Evolutionary conservation across 2,113 vertebrate species (phyloP).

Genomic region (Tachysurus fulvidraco): DNA sequence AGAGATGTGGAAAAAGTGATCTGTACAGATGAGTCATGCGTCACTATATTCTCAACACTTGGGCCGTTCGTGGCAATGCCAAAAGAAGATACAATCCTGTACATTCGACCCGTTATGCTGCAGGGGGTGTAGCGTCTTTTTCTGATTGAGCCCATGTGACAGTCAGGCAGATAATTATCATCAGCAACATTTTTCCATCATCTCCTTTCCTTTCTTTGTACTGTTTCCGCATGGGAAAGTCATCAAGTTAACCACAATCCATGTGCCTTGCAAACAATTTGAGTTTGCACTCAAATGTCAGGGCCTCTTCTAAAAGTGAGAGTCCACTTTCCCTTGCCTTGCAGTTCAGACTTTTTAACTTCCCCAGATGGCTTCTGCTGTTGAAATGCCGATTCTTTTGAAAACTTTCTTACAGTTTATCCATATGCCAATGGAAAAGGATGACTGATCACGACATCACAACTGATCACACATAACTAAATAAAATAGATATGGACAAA

Average conservation of each 20-base stretch:
- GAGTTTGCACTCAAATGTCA: slow-evolving; percentile 12
- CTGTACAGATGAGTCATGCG: neutral
- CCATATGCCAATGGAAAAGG: neutral
- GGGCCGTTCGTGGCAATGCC: neutral
- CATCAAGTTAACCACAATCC: slow-evolving; percentile 16
- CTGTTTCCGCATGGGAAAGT: slow-evolving; percentile 19
- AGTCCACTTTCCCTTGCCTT: slow-evolving; percentile 1
- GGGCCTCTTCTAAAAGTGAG: neutral
- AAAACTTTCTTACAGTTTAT: neutral
- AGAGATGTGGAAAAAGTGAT: slow-evolving; percentile 24
- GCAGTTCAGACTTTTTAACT: slow-evolving; percentile 1
- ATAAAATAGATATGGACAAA: neutral
- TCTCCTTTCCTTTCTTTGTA: neutral
- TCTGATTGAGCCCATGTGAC: neutral
- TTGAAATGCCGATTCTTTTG: neutral
- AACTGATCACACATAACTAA: neutral
- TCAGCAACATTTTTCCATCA: neutral
- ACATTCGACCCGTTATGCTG: neutral
- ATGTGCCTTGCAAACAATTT: slow-evolving; percentile 13
- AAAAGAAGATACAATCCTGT: neutral
- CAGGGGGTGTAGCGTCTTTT: neutral
- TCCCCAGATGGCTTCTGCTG: slow-evolving; percentile 4
- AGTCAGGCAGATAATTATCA: neutral
- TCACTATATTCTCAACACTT: neutral
- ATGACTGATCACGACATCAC: neutral